These are phyloP conservation scores for Tiphia femorata DNA, from an alignment of 2,888 invertebrate species.

Conservation along the genomic window DNA sequence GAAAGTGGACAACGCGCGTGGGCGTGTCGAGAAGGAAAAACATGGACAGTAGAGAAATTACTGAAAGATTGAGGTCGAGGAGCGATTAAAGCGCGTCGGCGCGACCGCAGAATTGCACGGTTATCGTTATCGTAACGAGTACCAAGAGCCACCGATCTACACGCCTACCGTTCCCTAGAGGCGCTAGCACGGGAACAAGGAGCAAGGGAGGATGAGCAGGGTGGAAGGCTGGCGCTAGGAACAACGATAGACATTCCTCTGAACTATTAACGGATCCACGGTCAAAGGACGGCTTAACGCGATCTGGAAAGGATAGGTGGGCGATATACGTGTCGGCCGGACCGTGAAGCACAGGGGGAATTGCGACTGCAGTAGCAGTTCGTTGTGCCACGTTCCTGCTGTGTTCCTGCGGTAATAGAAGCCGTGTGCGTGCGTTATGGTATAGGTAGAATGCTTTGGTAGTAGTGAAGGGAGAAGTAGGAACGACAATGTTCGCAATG, in stretches of 20 bases:
- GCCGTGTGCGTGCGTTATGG: too few species aligned
- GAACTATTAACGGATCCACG: conserved; percentile 41
- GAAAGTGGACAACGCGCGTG: too few species aligned
- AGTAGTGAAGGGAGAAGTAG: conserved; percentile 19
- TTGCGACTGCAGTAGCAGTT: conserved; percentile 30
- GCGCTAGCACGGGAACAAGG: too few species aligned
- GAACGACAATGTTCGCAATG: conserved; percentile 22
- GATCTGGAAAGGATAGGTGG: conserved; percentile 15
- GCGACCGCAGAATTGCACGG: conserved; percentile 20
- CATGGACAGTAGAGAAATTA: too few species aligned
- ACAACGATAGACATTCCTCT: conserved; percentile 29
- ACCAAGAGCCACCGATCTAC: too few species aligned
- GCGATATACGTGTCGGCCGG: conserved; percentile 28
- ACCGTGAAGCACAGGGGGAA: conserved; percentile 38
- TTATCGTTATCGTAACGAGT: too few species aligned
- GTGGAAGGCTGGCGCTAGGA: neutral
- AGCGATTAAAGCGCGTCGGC: conserved; percentile 18
- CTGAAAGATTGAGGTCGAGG: conserved; percentile 12
- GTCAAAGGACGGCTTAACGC: conserved; percentile 41
- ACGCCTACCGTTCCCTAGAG: too few species aligned
- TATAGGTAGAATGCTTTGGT: too few species aligned
- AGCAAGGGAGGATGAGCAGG: neutral
- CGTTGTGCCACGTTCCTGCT: too few species aligned
- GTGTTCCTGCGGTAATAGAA: too few species aligned
- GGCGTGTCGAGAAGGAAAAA: too few species aligned